A percentile compares a stretch with the other conserved stretches of the same genome.
phyloP scores from a whole-genome alignment of 1,140 invertebrate genomes.

The Drosophila athabasca region DNA sequence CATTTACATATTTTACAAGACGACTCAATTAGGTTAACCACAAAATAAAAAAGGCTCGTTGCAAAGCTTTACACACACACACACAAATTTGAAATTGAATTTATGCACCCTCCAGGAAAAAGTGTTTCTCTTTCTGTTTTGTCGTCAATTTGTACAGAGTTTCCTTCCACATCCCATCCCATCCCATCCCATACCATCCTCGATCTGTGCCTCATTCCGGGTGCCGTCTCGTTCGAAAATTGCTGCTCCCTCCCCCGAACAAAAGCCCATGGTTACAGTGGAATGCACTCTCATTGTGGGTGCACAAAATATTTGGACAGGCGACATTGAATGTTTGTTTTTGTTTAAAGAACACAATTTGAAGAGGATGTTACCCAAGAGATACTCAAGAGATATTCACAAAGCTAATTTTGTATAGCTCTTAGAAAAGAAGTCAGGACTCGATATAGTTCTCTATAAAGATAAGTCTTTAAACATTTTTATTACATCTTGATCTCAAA shows the following conservation, averaged over 20 bases:
- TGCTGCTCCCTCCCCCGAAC: constrained; percentile 41
- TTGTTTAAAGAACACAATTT: background rate
- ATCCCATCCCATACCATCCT: constrained; percentile 10
- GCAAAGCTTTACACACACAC: constrained; percentile 69
- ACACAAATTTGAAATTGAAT: constrained; percentile 72
- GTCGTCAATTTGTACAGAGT: constrained; percentile 45
- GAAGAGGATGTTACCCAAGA: no score
- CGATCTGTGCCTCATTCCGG: background rate
- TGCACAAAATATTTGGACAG: constrained; percentile 45
- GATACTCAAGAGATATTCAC: no score
- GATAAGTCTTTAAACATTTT: no score
- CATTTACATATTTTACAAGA: constrained; percentile 79
- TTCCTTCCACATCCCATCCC: constrained; percentile 12
- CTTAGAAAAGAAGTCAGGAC: background rate
- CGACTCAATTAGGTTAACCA: constrained; percentile 83
- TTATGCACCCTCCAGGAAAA: constrained; percentile 77
- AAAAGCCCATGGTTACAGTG: constrained; percentile 34
- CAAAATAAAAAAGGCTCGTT: constrained; percentile 63
- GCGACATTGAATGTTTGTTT: constrained; percentile 5
- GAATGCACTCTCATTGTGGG: constrained; percentile 35
- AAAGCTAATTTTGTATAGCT: background rate
- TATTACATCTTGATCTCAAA: no score
- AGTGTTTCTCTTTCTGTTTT: constrained; percentile 35
- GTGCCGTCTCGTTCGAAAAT: constrained; percentile 29
- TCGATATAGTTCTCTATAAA: no score